These are phyloP conservation scores for Lates japonicus DNA, from an alignment of 2,797 vertebrate genomes.

Conservation along the genomic window DNA sequence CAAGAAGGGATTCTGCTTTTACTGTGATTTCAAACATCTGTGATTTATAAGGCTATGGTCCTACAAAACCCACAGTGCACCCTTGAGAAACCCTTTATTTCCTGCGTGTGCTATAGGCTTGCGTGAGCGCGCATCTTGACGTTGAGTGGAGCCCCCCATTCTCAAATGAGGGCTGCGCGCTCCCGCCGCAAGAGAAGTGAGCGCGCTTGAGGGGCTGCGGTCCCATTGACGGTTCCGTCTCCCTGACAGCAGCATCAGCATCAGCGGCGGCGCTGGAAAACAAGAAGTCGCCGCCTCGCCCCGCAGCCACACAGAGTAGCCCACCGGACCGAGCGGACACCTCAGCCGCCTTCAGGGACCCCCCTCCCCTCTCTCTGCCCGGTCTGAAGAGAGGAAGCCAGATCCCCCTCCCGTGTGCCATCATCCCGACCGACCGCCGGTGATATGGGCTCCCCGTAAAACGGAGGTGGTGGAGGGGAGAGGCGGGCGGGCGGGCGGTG, in stretches of 20 bases:
- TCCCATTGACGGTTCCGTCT: conserved; percentile 91
- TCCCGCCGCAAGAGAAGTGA: conserved; percentile 79
- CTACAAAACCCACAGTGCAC: conserved; percentile 42
- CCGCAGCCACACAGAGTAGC: conserved; percentile 66
- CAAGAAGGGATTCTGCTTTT: not conserved
- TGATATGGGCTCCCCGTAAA: conserved; percentile 89
- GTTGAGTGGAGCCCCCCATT: conserved; percentile 85
- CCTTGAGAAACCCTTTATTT: conserved; percentile 58
- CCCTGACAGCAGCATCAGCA: conserved; percentile 87
- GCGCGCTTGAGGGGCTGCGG: conserved; percentile 89
- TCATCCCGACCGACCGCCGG: conserved; percentile 75
- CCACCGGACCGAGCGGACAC: conserved; percentile 68
- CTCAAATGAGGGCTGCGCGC: conserved; percentile 88
- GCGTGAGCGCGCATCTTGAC: conserved; percentile 75
- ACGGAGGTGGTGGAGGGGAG: conserved; percentile 84
- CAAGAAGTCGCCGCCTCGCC: conserved; percentile 77
- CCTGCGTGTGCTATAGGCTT: conserved; percentile 54
- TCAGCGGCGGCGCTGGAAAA: conserved; percentile 69
- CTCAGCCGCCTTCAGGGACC: conserved; percentile 55
- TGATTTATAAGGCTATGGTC: not conserved
- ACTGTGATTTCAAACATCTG: not conserved
- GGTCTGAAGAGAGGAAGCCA: conserved; percentile 70
- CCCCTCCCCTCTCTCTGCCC: conserved; percentile 50
- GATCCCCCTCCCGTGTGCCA: conserved; percentile 64
- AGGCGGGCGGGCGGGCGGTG: conserved; percentile 81